Conservation (phyloP, 2,888 invertebrate species). For the Trichopria drosophilae region DNA sequence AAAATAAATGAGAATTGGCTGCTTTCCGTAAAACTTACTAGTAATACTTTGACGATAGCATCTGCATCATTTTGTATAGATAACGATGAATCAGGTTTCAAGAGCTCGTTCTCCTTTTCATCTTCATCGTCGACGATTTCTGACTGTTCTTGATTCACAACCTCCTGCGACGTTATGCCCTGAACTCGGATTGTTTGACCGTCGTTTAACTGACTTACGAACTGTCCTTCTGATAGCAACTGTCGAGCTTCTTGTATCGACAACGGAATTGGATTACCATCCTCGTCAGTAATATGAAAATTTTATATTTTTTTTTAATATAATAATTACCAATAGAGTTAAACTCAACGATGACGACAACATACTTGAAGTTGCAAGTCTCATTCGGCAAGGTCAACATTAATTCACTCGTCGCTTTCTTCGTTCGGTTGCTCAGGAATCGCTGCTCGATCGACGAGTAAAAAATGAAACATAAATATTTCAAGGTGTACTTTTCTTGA, state of each 20-base stretch:
- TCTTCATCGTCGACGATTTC: conserved; percentile 33
- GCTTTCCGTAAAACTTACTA: conserved; percentile 46
- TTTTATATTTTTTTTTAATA: conserved; percentile 2
- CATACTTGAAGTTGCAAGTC: conserved; percentile 53
- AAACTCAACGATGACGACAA: too few relatives aligned
- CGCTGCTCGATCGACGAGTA: too few relatives aligned
- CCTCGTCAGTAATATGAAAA: conserved; percentile 65
- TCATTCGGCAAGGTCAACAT: conserved; percentile 45
- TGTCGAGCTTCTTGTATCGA: conserved; percentile 71
- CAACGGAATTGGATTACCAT: conserved; percentile 70
- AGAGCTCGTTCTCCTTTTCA: conserved; percentile 26
- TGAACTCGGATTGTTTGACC: conserved; percentile 53
- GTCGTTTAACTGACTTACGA: conserved; percentile 51
- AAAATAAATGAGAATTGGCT: too few relatives aligned
- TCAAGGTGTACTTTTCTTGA: conserved; percentile 5
- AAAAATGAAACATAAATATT: conserved; percentile 2
- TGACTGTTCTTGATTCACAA: too few relatives aligned
- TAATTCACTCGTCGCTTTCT: conserved; percentile 39
- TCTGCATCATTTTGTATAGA: conserved; percentile 43
- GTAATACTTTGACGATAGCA: conserved; percentile 48
- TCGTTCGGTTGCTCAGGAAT: conserved; percentile 17
- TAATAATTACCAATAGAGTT: too few relatives aligned
- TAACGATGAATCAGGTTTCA: conserved; percentile 28
- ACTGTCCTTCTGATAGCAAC: conserved; percentile 63
- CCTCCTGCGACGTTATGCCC: conserved; percentile 4